A percentile compares a stretch with the other conserved stretches of the same genome.
Conservation (phyloP, 2,888 invertebrate genomes). For the Nymphalis polychloros region DNA sequence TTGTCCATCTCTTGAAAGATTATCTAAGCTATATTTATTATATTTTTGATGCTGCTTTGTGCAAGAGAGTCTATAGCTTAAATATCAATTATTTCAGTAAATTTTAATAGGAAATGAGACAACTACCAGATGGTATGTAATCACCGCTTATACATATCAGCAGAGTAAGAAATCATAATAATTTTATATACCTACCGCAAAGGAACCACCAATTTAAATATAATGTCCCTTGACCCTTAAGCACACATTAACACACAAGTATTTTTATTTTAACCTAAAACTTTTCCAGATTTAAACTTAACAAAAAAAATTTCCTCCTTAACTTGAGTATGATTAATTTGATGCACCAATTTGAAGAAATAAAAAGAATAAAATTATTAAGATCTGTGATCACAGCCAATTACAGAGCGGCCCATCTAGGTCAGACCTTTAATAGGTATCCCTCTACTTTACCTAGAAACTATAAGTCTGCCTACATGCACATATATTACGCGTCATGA, state of each 20-base stretch:
- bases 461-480: not conserved
- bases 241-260: not conserved
- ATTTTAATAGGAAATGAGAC: not conserved
- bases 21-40: no score
- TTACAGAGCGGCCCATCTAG: not conserved
- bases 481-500: slow-evolving; percentile 14
- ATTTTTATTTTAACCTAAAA: not conserved
- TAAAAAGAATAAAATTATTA: not conserved
- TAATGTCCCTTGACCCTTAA: not conserved
- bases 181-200: no score
- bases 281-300: not conserved
- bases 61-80: no score
- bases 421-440: not conserved
- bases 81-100: no score
- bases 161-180: no score
- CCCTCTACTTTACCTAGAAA: slow-evolving; percentile 9
- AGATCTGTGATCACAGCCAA: not conserved
- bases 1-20: no score
- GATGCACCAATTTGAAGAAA: not conserved
- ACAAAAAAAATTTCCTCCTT: not conserved
- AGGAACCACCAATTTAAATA: no score
- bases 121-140: not conserved
- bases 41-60: no score
- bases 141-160: not conserved
- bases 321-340: not conserved